phyloP scores from a whole-genome alignment of 2,888 invertebrate genomes.

The Choristoneura rosaceana region DNA sequence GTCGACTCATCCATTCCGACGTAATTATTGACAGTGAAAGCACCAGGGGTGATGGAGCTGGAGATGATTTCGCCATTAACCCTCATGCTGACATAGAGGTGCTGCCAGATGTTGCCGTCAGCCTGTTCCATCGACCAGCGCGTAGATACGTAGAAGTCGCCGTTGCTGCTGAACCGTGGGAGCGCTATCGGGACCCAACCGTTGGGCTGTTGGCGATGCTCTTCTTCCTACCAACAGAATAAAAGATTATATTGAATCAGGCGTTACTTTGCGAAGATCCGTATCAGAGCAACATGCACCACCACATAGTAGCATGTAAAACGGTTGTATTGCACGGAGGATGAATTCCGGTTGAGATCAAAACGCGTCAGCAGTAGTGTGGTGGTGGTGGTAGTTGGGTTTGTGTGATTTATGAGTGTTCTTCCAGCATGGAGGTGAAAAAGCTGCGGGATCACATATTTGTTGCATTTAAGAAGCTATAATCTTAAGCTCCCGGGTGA shows the following conservation, averaged over 20 bases:
- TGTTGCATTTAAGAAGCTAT: no score
- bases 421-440: no score
- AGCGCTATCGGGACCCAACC: conserved; percentile 90
- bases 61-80: conserved; percentile 62
- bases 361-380: no score
- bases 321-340: no score
- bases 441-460: no score
- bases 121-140: conserved; percentile 71
- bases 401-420: no score
- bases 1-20: conserved; percentile 81
- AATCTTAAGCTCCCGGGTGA: no score
- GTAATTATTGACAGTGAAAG: conserved; percentile 86
- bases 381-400: no score
- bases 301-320: no score
- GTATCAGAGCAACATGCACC: no score
- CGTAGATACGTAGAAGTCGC: conserved; percentile 73
- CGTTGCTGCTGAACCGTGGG: conserved; percentile 82
- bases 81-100: conserved; percentile 69
- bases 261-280: no score
- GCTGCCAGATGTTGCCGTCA: conserved; percentile 82
- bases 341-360: no score
- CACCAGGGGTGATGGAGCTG: conserved; percentile 82
- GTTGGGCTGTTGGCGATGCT: conserved; percentile 80
- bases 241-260: not conserved
- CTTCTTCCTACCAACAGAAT: conserved; percentile 66